phyloP scores from a whole-genome alignment of 2,113 vertebrate species.

The Agapornis roseicollis region DNA sequence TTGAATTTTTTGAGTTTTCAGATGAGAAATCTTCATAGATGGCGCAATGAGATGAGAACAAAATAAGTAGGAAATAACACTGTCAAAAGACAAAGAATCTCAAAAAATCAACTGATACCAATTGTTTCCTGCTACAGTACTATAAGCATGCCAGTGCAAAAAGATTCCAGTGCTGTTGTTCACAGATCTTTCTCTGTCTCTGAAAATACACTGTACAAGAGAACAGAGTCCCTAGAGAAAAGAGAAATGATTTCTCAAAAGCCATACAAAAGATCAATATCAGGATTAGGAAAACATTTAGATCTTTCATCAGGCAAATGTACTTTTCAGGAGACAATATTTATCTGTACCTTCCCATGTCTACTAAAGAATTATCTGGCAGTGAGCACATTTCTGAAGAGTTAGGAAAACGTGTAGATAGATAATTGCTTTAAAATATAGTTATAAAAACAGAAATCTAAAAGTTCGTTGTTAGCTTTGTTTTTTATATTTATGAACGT shows the following conservation, averaged over 20 bases:
- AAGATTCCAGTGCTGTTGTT: not conserved
- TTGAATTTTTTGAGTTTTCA: not conserved
- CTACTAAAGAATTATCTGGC: not conserved
- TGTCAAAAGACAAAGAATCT: not conserved
- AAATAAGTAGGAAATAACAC: not conserved
- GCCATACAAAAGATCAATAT: not conserved
- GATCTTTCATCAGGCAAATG: not conserved
- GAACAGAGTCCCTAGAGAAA: not conserved
- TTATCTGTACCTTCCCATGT: not conserved
- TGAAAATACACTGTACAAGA: not conserved
- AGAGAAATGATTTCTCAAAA: conserved; percentile 9
- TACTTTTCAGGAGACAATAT: not conserved
- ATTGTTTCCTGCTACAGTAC: not conserved
- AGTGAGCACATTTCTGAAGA: not conserved
- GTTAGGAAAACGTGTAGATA: not conserved
- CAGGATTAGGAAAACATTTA: not conserved
- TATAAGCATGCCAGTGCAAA: not conserved
- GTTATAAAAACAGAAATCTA: not conserved
- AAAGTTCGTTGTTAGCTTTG: not conserved
- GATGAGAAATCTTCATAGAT: not conserved
- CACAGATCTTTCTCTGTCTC: not conserved
- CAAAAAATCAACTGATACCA: not conserved
- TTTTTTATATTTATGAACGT: not conserved
- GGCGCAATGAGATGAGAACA: not conserved
- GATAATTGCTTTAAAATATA: not conserved